Evolutionary conservation across 2,113 vertebrate species (phyloP).

Genomic region (Dasyprocta punctata): DNA sequence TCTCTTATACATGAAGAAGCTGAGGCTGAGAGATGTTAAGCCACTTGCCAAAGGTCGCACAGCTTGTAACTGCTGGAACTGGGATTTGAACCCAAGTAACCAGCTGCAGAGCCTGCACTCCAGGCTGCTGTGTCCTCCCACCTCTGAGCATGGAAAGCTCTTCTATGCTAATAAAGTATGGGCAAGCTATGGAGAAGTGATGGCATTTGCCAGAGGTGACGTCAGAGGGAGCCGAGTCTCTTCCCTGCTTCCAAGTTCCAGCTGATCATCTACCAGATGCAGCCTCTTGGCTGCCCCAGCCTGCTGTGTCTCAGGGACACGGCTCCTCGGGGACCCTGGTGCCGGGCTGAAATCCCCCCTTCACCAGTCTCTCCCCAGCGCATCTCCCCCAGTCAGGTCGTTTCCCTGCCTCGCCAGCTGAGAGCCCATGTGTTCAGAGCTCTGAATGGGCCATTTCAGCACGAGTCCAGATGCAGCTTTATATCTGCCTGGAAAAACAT

Average conservation of each 20-base stretch:
- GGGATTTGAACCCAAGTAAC: neutral
- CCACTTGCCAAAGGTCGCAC: neutral
- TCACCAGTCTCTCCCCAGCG: constrained; percentile 78
- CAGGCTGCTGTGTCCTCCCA: rapidly evolving
- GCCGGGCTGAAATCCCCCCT: constrained; percentile 73
- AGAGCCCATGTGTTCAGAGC: constrained; percentile 75
- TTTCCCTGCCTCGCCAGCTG: constrained; percentile 81
- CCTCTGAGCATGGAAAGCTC: neutral
- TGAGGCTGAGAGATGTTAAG: neutral
- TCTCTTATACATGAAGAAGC: neutral
- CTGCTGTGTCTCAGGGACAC: constrained; percentile 52
- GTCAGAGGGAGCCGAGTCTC: neutral
- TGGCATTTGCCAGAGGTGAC: neutral
- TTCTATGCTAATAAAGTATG: neutral
- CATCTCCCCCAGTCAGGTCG: constrained; percentile 40
- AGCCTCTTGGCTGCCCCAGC: constrained; percentile 36
- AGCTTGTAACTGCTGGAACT: neutral
- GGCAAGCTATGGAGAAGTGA: neutral
- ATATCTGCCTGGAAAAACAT: constrained; percentile 68
- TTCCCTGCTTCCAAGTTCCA: rapidly evolving
- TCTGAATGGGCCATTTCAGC: constrained; percentile 83
- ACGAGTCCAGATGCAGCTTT: constrained; percentile 86
- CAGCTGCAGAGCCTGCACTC: neutral
- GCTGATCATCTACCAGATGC: neutral
- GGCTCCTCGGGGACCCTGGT: constrained; percentile 76